A percentile compares a stretch with the other conserved stretches of the same genome.
These are phyloP conservation scores for Drosophila rubida DNA, from an alignment of 2,888 invertebrate species.

Conservation along the genomic window DNA sequence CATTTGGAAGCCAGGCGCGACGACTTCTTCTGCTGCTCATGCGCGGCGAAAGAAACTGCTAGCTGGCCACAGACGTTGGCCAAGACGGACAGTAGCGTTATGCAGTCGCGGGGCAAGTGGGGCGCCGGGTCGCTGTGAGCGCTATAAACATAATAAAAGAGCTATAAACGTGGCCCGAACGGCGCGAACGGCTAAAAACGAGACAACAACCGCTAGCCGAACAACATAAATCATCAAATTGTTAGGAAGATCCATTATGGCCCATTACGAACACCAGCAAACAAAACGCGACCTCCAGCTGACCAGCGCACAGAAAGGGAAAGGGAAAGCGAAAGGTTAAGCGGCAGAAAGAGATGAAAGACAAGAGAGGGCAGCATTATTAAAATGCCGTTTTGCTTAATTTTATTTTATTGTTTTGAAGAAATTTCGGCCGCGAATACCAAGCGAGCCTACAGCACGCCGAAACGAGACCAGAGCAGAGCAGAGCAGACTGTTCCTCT, in stretches of 20 bases:
- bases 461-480: slow-evolving; percentile 63
- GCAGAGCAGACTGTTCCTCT: slow-evolving; percentile 40
- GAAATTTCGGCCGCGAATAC: slow-evolving; percentile 75
- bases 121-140: slow-evolving; percentile 57
- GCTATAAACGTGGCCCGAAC: slow-evolving; percentile 67
- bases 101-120: slow-evolving; percentile 18
- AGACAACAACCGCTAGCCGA: slow-evolving; percentile 77
- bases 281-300: slow-evolving; percentile 44
- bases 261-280: slow-evolving; percentile 76
- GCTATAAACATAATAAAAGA: slow-evolving; percentile 71
- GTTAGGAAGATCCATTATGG: slow-evolving; percentile 82
- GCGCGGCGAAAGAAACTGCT: slow-evolving; percentile 57
- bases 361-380: slow-evolving; percentile 55
- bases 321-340: not conserved
- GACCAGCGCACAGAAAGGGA: slow-evolving; percentile 25
- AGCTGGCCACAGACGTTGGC: too few species aligned
- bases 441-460: slow-evolving; percentile 56
- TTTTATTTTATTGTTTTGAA: slow-evolving; percentile 80
- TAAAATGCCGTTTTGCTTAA: slow-evolving; percentile 82
- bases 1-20: slow-evolving; percentile 49
- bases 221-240: slow-evolving; percentile 81
- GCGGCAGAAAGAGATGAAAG: slow-evolving; percentile 29
- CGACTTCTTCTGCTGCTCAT: too few species aligned
- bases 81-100: slow-evolving; percentile 24
- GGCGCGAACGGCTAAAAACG: slow-evolving; percentile 40